Evolutionary conservation across 1,140 invertebrate genomes (phyloP).

Genomic region (Bombyx mori): ASM3026992v2 NC_085125.1:6054501-6055000

Average conservation of each 20-base stretch:
- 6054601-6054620: too few relatives aligned
- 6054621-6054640: too few relatives aligned
- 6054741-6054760: slow-evolving; percentile 17
- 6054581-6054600: too few relatives aligned
- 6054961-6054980: too few relatives aligned
- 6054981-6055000: too few relatives aligned
- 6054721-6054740: slow-evolving; percentile 27
- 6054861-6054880: background rate
- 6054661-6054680: slow-evolving; percentile 26
- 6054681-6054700: slow-evolving; percentile 42
- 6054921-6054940: background rate
- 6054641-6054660: slow-evolving; percentile 5
- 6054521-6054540: too few relatives aligned
- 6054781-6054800: background rate
- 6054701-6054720: slow-evolving; percentile 39
- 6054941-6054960: background rate
- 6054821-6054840: too few relatives aligned
- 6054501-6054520: too few relatives aligned
- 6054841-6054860: too few relatives aligned
- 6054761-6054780: slow-evolving; percentile 10
- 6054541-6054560: too few relatives aligned
- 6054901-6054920: background rate
- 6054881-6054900: background rate
- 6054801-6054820: too few relatives aligned
- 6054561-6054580: too few relatives aligned